Conservation (phyloP, 2,113 vertebrate species). For the Seriola aureovittata region DNA sequence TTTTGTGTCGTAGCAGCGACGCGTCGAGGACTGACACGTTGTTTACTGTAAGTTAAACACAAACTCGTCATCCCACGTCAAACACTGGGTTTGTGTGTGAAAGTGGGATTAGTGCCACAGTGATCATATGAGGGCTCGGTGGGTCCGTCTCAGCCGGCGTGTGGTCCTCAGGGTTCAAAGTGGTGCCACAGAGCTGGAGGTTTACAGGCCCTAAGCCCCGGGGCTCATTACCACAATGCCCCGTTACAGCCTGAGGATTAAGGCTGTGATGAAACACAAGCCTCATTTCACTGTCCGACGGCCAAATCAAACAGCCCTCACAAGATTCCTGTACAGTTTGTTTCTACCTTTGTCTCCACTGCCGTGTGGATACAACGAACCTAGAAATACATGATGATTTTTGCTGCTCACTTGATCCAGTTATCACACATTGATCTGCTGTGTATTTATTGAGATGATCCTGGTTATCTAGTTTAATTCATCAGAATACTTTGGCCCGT, state of each 20-base stretch:
- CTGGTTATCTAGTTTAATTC: neutral
- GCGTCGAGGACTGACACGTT: neutral
- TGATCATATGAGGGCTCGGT: conserved; percentile 23
- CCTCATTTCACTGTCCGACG: conserved; percentile 50
- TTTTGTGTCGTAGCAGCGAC: neutral
- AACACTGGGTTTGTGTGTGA: neutral
- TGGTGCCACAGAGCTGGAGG: conserved; percentile 33
- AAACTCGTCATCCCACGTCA: neutral
- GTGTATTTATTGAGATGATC: conserved; percentile 5
- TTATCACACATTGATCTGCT: neutral
- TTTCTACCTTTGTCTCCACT: neutral
- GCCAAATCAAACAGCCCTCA: conserved; percentile 54
- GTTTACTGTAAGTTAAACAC: conserved; percentile 2
- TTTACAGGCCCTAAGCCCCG: conserved; percentile 50
- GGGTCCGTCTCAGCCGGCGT: neutral
- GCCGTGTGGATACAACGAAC: neutral
- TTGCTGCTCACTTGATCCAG: neutral
- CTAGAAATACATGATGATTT: neutral
- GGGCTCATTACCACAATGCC: conserved; percentile 69
- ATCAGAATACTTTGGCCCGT: neutral
- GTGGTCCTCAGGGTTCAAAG: neutral
- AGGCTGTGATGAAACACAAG: conserved; percentile 61
- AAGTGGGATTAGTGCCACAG: neutral
- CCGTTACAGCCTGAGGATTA: conserved; percentile 59
- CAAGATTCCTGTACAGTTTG: conserved; percentile 17